A percentile compares a stretch with the other conserved stretches of the same genome.
phyloP scores from a whole-genome alignment of 2,888 invertebrate genomes.

The Halictus quadricinctus region DNA sequence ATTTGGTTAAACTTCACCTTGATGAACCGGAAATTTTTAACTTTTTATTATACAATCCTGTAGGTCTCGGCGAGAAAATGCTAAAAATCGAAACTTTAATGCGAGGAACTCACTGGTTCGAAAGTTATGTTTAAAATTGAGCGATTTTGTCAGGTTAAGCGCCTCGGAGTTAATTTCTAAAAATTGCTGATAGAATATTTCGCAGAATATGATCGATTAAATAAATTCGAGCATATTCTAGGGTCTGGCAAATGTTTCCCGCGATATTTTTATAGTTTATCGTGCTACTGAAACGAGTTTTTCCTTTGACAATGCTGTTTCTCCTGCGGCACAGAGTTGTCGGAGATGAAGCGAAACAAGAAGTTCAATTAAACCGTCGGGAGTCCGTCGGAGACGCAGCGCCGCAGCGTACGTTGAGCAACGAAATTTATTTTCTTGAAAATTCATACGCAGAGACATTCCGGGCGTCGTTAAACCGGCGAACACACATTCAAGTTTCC shows the following conservation, averaged over 20 bases:
- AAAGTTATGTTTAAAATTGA: no score
- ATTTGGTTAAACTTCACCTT: no score
- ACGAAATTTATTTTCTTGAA: slow-evolving; percentile 13
- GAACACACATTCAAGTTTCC: slow-evolving; percentile 22
- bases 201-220: background rate
- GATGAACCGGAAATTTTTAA: no score
- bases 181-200: no score
- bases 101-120: no score
- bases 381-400: background rate
- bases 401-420: background rate
- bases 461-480: slow-evolving; percentile 13
- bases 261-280: background rate
- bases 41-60: no score
- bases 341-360: background rate
- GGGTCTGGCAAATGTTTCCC: background rate
- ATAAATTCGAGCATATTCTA: background rate
- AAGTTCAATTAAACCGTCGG: slow-evolving; percentile 4
- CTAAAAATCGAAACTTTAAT: no score
- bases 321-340: background rate
- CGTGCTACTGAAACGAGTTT: background rate
- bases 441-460: slow-evolving; percentile 13
- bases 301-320: background rate
- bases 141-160: no score
- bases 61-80: no score
- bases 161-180: no score